phyloP scores from a whole-genome alignment of 2,113 vertebrate genomes.

The Rattus rattus region DNA sequence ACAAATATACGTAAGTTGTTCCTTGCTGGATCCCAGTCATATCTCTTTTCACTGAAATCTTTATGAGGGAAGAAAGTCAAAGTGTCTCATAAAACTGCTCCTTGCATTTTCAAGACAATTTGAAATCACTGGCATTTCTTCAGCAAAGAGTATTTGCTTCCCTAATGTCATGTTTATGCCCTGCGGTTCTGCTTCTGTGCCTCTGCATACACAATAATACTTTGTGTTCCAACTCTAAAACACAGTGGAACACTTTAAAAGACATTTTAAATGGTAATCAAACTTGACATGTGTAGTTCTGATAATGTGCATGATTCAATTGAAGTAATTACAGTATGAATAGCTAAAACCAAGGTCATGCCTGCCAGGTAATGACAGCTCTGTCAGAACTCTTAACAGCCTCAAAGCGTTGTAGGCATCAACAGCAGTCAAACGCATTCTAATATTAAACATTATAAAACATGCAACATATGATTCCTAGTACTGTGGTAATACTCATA shows the following conservation, averaged over 20 bases:
- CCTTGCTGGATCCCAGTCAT: background rate
- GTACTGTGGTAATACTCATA: background rate
- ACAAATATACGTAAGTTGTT: background rate
- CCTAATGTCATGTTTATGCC: constrained; percentile 47
- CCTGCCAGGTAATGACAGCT: constrained; percentile 63
- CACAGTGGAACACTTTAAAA: constrained; percentile 51
- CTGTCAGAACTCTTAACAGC: constrained; percentile 39
- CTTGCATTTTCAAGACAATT: constrained; percentile 38
- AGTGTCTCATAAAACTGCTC: background rate
- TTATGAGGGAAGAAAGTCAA: background rate
- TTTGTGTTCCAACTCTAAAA: constrained; percentile 50
- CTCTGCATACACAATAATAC: constrained; percentile 16
- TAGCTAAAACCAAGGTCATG: constrained; percentile 64
- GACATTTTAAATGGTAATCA: constrained; percentile 61
- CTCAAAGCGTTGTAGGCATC: background rate
- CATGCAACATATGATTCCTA: background rate
- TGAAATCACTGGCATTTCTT: constrained; percentile 22
- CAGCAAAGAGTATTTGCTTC: constrained; percentile 19
- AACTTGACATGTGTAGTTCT: constrained; percentile 48
- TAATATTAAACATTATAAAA: background rate
- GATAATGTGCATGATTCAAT: constrained; percentile 60
- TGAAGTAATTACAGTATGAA: constrained; percentile 70
- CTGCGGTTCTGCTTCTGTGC: background rate
- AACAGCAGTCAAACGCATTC: background rate
- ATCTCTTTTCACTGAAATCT: background rate